Percentiles rank a stretch among this genome's conserved stretches.
Evolutionary conservation across 2,797 vertebrate genomes (phyloP).

Genomic region (Acanthurus lineatus): DNA sequence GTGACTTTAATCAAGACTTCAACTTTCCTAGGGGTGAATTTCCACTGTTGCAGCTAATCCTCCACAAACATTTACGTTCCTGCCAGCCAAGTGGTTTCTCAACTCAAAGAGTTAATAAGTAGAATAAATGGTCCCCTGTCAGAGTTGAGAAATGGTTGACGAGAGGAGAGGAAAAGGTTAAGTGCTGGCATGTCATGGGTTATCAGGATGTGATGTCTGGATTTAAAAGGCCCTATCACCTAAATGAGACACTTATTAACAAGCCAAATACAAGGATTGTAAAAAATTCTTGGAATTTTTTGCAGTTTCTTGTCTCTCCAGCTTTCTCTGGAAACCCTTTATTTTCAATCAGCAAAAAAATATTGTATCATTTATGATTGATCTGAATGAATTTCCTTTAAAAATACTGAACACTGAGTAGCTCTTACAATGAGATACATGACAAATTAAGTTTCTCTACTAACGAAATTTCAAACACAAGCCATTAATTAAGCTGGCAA

Average conservation of each 20-base stretch:
- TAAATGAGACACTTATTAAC: background rate
- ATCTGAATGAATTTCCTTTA: too few relatives aligned
- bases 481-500: too few relatives aligned
- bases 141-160: constrained; percentile 1
- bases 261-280: background rate
- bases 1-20: background rate
- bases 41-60: constrained; percentile 23
- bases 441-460: background rate
- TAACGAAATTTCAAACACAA: too few relatives aligned
- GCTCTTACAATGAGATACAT: background rate
- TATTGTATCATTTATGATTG: too few relatives aligned
- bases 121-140: constrained; percentile 3
- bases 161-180: constrained; percentile 9
- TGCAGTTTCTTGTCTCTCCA: too few relatives aligned
- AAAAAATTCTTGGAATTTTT: background rate
- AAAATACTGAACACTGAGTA: background rate
- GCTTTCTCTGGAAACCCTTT: background rate
- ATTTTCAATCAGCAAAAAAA: background rate
- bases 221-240: background rate
- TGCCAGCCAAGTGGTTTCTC: constrained; percentile 11
- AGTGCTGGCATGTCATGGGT: constrained; percentile 10
- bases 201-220: constrained; percentile 14
- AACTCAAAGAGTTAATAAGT: constrained; percentile 62
- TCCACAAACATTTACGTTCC: constrained; percentile 52
- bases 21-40: constrained; percentile 4